Evolutionary conservation across 2,113 vertebrate species (phyloP).

Genomic region (Corythoichthys intestinalis): DNA sequence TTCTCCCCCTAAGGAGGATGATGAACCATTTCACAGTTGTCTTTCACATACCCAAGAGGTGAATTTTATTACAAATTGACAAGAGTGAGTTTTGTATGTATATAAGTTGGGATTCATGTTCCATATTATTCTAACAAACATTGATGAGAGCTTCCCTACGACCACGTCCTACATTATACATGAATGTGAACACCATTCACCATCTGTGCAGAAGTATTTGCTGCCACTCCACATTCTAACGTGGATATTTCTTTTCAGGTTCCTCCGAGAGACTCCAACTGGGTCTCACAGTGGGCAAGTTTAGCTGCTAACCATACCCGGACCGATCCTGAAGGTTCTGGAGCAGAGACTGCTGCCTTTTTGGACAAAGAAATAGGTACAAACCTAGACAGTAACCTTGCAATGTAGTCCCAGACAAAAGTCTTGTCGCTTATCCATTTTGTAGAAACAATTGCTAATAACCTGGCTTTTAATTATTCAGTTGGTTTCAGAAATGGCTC

Average conservation of each 20-base stretch:
- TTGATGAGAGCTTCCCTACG: neutral
- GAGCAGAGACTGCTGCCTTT: slow-evolving; percentile 75
- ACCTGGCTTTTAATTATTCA: too few species aligned
- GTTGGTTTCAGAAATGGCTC: too few species aligned
- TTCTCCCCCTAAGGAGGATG: slow-evolving; percentile 1
- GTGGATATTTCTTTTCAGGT: slow-evolving; percentile 42
- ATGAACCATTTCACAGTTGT: neutral
- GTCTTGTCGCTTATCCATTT: too few species aligned
- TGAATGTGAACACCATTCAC: neutral
- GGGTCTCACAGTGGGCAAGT: slow-evolving; percentile 97
- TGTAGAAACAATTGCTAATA: too few species aligned
- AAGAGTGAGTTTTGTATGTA: neutral
- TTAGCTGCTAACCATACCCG: slow-evolving; percentile 90
- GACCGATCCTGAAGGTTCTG: slow-evolving; percentile 86
- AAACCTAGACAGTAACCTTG: neutral
- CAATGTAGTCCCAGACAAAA: neutral
- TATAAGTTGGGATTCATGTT: neutral
- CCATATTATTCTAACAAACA: neutral
- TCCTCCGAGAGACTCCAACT: slow-evolving; percentile 75
- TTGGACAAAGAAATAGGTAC: slow-evolving; percentile 84
- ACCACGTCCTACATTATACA: slow-evolving; percentile 2
- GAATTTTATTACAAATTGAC: neutral
- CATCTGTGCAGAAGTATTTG: slow-evolving; percentile 2
- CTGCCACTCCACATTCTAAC: slow-evolving; percentile 2
- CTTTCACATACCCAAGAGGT: neutral